A percentile compares a stretch with the other conserved stretches of the same genome.
These are phyloP conservation scores for Drosophila erecta DNA, from an alignment of 1,140 invertebrate genomes.

Conservation along the genomic window DNA sequence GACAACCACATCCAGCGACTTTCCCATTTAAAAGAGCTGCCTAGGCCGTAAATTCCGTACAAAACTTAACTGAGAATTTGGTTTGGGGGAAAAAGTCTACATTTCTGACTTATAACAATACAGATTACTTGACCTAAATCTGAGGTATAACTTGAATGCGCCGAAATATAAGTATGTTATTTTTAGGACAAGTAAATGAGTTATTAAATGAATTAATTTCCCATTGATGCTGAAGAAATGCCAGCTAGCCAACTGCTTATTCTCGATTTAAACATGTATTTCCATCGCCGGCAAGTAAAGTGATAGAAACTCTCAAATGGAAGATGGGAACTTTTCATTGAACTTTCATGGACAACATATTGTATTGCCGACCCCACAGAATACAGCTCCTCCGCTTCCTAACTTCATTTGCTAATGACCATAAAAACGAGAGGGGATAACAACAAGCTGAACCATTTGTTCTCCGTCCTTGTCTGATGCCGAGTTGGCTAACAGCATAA, in stretches of 20 bases:
- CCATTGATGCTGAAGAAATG: not conserved
- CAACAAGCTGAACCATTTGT: conserved; percentile 15
- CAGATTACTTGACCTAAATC: not conserved
- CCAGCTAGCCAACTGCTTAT: not conserved
- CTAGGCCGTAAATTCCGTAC: not conserved
- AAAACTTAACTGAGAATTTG: not conserved
- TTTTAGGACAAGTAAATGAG: too few relatives aligned
- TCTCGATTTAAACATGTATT: not conserved
- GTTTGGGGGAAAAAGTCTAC: not conserved
- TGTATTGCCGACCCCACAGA: not conserved
- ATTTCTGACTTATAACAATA: conserved; percentile 3
- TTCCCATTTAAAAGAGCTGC: conserved; percentile 15
- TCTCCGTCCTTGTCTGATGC: conserved; percentile 1
- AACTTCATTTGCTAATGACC: conserved; percentile 82
- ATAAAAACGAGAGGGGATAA: conserved; percentile 58
- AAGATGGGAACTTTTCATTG: conserved; percentile 35
- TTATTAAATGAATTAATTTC: not conserved
- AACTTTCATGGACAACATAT: conserved; percentile 34
- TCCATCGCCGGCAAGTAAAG: conserved; percentile 2
- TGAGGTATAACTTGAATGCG: too few relatives aligned
- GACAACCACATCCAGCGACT: conserved; percentile 86
- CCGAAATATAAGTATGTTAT: too few relatives aligned
- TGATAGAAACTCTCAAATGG: conserved; percentile 10
- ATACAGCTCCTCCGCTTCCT: conserved; percentile 2
- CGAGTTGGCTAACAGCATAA: conserved; percentile 71